Evolutionary conservation across 2,113 vertebrate species (phyloP), one percentile per base, ranked within the genome.

Genomic region (Psittacara wagleri): DNA sequence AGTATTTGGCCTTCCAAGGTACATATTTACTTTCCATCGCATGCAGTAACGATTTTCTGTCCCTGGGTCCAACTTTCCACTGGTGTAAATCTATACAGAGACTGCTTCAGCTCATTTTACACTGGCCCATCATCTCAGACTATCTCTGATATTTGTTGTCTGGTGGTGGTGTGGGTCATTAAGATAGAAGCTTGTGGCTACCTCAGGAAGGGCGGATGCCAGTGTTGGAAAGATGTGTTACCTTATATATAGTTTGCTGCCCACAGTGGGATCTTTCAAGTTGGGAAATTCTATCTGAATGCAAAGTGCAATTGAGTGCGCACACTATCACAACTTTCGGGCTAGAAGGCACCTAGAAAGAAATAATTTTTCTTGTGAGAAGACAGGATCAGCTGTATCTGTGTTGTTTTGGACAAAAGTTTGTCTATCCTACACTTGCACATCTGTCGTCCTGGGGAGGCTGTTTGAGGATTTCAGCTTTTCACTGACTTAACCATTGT

Each of bases 181-280:
- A 96, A 95, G 95, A 95, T 37, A 96, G 93, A 93, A 94, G 86
- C 90, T 97, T 93, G 86, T 93, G 86, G 92, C 94, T 96, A 90
- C 80, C 95, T 95, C 52, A 66, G 90, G 94, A 94, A 20, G 1
- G 76, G 85, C 8, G 4, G 80, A 93, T 93, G 86, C 91, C 95
- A 93, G 73, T 88, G 78, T 22, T 70, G 88, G 78, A 70, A 86
- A 94, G 85, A 95, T 79, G 33, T 81, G 62, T 91, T 91, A 91
- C 90, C 81, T 94, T 84, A 81, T 91, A 79, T 92, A 93, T 62
- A 74, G 86, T 84, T 95, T 94, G 83, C 83, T 81, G 80, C 74
- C 57, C 88, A 91, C 86, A 52, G 80, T 93, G 86, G 83, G 90
- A 78, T 84, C 69, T 88, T 96, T 92, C 88, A 88, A 86, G 86